A percentile compares a stretch with the other conserved stretches of the same genome.
These are phyloP conservation scores for Ciconia nigra DNA, from an alignment of 2,797 vertebrate species.

Conservation along the genomic window DNA sequence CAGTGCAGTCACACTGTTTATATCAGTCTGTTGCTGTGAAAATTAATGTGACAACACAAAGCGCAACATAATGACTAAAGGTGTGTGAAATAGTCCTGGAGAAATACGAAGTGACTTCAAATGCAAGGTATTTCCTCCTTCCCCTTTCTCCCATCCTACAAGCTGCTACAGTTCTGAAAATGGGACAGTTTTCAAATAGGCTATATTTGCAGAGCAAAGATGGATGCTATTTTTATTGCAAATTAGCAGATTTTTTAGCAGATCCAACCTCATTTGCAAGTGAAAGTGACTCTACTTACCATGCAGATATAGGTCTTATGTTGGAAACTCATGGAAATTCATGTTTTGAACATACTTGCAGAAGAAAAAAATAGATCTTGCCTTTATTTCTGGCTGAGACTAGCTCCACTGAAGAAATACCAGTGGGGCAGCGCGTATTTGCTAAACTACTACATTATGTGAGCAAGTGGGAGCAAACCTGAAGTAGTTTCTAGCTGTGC, in stretches of 20 bases:
- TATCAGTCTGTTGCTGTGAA: conserved; percentile 51
- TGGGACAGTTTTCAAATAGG: conserved; percentile 66
- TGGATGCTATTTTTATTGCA: conserved; percentile 67
- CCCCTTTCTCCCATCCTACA: conserved; percentile 48
- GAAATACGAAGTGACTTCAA: conserved; percentile 30
- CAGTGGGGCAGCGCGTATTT: not conserved
- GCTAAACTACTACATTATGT: not conserved
- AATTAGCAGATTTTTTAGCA: conserved; percentile 68
- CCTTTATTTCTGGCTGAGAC: conserved; percentile 57
- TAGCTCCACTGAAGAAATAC: conserved; percentile 30
- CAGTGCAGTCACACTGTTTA: not conserved
- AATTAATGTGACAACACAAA: conserved; percentile 59
- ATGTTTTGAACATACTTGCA: conserved; percentile 65
- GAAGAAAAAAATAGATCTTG: conserved; percentile 61
- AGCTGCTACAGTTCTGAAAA: conserved; percentile 62
- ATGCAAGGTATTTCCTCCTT: conserved; percentile 58
- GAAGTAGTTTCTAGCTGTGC: not conserved
- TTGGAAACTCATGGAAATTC: conserved; percentile 68
- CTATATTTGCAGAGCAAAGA: conserved; percentile 67
- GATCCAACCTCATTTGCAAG: conserved; percentile 68
- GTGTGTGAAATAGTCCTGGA: conserved; percentile 47
- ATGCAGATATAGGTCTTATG: conserved; percentile 68
- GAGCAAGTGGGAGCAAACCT: not conserved
- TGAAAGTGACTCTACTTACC: conserved; percentile 68
- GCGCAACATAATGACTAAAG: conserved; percentile 29